Conservation (phyloP, 2,888 invertebrate genomes). For the Nomada hirtipes region DNA sequence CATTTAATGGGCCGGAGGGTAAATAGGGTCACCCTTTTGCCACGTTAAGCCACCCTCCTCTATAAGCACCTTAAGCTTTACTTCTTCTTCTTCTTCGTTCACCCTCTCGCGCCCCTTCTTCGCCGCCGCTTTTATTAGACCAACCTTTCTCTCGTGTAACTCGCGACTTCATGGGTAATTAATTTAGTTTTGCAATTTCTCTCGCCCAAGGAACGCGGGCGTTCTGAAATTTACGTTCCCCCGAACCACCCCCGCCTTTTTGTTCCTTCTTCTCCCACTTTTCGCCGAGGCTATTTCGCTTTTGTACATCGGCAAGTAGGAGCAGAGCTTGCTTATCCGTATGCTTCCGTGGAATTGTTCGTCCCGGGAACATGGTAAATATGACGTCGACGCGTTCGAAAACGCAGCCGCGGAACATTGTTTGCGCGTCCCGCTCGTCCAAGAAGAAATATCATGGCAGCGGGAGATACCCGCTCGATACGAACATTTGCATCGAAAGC, state of each 20-base stretch:
- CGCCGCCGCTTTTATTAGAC: conserved; percentile 63
- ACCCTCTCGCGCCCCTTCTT: conserved; percentile 11
- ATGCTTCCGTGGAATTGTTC: conserved; percentile 31
- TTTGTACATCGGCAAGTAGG: conserved; percentile 44
- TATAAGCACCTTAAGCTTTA: conserved; percentile 67
- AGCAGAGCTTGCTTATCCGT: conserved; percentile 37
- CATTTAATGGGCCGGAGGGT: conserved; percentile 72
- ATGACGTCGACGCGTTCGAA: conserved; percentile 27
- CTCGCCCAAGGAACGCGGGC: conserved; percentile 71
- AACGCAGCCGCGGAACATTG: background rate
- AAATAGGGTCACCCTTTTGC: conserved; percentile 52
- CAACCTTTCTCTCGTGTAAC: conserved; percentile 63
- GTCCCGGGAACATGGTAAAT: conserved; percentile 25
- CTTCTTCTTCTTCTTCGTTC: conserved; percentile 25
- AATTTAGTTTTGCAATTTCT: conserved; percentile 81
- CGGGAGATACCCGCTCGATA: background rate
- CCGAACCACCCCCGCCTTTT: conserved; percentile 37
- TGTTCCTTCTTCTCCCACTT: conserved; percentile 4
- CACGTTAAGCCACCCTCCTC: conserved; percentile 38
- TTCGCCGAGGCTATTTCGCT: background rate
- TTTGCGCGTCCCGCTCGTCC: background rate
- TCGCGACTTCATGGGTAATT: conserved; percentile 77
- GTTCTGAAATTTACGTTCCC: conserved; percentile 69
- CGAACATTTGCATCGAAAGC: background rate
- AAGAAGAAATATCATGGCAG: background rate